Percentiles rank a stretch among this genome's conserved stretches.
phyloP scores from a whole-genome alignment of 2,113 vertebrate genomes.

The Tyto alba region DNA sequence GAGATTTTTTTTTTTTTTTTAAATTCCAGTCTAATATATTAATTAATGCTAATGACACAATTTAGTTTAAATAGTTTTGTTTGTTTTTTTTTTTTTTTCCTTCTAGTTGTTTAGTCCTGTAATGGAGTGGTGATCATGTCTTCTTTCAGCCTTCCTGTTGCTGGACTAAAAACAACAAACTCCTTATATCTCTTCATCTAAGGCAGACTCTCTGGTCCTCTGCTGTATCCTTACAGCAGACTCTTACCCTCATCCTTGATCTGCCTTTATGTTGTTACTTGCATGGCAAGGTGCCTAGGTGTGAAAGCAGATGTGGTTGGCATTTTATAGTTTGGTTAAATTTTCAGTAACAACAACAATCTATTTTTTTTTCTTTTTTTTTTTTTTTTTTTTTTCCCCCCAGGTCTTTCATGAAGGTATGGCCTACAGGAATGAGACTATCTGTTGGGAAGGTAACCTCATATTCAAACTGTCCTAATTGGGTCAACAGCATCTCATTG shows the following conservation, averaged over 20 bases:
- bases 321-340: neutral
- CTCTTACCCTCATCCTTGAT: neutral
- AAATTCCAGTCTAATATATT: neutral
- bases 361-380: rapidly evolving
- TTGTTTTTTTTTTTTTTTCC: no score
- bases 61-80: neutral
- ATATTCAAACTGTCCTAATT: neutral
- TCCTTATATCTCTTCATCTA: neutral
- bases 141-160: neutral
- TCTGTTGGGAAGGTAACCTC: neutral
- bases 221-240: neutral
- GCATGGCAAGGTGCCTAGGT: neutral
- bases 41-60: neutral
- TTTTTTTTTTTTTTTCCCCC: neutral
- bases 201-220: neutral
- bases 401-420: neutral
- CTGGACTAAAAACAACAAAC: neutral
- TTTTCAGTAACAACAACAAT: neutral
- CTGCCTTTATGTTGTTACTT: neutral
- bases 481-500: neutral
- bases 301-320: neutral
- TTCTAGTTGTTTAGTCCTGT: neutral
- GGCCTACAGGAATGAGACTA: neutral
- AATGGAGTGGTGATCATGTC: neutral
- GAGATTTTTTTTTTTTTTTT: neutral